Conservation (phyloP, 1,140 invertebrate genomes). For the Hermatobates lingyangjiaoensis region DNA sequence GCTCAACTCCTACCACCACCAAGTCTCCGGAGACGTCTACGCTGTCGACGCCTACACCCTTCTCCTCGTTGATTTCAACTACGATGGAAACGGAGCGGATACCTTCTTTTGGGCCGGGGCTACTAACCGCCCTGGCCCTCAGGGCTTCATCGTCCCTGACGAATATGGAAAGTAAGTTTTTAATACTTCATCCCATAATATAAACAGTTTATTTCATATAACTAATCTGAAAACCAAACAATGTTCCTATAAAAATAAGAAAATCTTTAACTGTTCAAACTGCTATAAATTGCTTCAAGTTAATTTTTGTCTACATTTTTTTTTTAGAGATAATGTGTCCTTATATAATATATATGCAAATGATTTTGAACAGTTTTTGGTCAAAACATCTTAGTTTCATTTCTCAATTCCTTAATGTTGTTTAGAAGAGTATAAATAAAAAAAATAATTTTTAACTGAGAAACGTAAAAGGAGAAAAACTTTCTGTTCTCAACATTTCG, state of each 20-base stretch:
- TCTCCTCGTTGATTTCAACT: slow-evolving; percentile 64
- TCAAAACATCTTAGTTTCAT: too few species aligned
- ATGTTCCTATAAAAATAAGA: too few species aligned
- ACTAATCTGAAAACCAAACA: too few species aligned
- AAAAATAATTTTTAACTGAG: too few species aligned
- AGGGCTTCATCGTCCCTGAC: slow-evolving; percentile 79
- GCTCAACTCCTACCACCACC: slow-evolving; percentile 78
- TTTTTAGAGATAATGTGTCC: not conserved
- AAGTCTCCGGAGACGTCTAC: slow-evolving; percentile 73
- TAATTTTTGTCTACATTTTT: not conserved
- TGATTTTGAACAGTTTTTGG: too few species aligned
- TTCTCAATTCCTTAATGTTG: too few species aligned
- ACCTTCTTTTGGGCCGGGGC: slow-evolving; percentile 85
- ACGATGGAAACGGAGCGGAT: slow-evolving; percentile 77
- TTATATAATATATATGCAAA: too few species aligned
- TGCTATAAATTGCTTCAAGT: not conserved
- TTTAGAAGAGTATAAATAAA: too few species aligned
- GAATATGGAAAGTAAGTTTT: slow-evolving; percentile 60
- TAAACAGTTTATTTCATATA: not conserved
- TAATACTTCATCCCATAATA: not conserved
- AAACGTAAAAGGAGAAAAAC: too few species aligned
- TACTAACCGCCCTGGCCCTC: slow-evolving; percentile 65
- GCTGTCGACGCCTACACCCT: slow-evolving; percentile 75
- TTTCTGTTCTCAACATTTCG: too few species aligned
- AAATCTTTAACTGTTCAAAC: too few species aligned